Evolutionary conservation across 2,113 vertebrate species (phyloP).

Genomic region (Dicentrarchus labrax): DNA sequence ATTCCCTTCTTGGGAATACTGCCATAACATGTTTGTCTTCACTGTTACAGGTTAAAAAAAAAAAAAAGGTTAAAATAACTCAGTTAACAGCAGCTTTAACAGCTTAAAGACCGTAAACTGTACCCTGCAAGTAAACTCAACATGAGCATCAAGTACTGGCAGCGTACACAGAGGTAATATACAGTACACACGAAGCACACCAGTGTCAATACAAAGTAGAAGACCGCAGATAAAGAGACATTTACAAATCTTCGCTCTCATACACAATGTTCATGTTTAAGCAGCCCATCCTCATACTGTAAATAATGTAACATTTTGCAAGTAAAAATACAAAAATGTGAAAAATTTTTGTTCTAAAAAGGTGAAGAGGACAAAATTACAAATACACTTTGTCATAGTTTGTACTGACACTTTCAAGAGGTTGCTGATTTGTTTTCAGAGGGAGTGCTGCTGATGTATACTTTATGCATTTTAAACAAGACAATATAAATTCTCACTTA

Average conservation of each 20-base stretch:
- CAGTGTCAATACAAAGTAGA: not conserved
- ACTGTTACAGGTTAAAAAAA: not conserved
- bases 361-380: not conserved
- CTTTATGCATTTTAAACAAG: not conserved
- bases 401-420: not conserved
- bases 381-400: not conserved
- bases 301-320: not conserved
- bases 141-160: not conserved
- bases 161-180: not conserved
- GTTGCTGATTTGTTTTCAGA: not conserved
- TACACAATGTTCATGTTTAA: not conserved
- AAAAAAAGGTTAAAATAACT: not conserved
- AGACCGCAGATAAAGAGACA: not conserved
- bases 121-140: not conserved
- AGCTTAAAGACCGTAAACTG: not conserved
- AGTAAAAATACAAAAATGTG: not conserved
- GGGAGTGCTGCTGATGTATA: not conserved
- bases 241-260: not conserved
- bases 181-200: conserved; percentile 9
- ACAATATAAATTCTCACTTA: not conserved
- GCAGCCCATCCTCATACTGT: not conserved
- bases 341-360: not conserved
- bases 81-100: not conserved
- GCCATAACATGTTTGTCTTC: not conserved
- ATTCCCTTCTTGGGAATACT: not conserved